Evolutionary conservation across 2,113 vertebrate genomes (phyloP), one percentile per base, ranked within the genome.

Genomic region (Castor canadensis): DNA sequence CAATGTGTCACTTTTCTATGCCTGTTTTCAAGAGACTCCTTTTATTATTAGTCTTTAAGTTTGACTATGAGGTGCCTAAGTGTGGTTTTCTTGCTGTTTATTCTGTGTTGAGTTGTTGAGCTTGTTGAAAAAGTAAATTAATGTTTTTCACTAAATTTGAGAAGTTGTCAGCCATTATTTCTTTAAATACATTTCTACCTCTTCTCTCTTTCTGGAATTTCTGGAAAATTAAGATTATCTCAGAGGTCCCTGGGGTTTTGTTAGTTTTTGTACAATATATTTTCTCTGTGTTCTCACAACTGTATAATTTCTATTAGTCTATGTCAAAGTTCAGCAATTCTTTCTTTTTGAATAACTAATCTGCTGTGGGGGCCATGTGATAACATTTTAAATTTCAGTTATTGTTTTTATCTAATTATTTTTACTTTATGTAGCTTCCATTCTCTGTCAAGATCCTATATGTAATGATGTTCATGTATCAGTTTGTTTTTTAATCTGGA

Each of bases 101-200:
- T 85, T 76, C 30, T 62, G n/a, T 76, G 22, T 77, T 76, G 38
- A 12, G 32, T 47, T n/a, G n/a, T 75, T 86, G 64, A 40, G 13
- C 9, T 69, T 35, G 38, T 87, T 64, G 35, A 73, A 85, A 56
- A 19, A 20, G 58, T 17, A 85, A 76, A 67, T 85, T 45, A 43
- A 84, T 45, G 71, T 85, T 92, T 92, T 67, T 85, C 22, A 92
- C 28, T 54, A 69, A 69, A 6, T 84, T 84, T 64, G n/a, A 76
- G 45, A 84, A 76, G 22, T 66, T 66, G 4, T 20, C 62, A 73
- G 38, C 19, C 11, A 67, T 77, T 45, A 45, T 76, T 86, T n/a
- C 30, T 77, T 84, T 2, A 47, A 85, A 28, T 69, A 16, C 17
- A 47, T 75, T 58, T 67, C 32, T 77, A n/a, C 1, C 77, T 40